phyloP scores from a whole-genome alignment of 2,888 invertebrate species.

The Noctua janthina region DNA sequence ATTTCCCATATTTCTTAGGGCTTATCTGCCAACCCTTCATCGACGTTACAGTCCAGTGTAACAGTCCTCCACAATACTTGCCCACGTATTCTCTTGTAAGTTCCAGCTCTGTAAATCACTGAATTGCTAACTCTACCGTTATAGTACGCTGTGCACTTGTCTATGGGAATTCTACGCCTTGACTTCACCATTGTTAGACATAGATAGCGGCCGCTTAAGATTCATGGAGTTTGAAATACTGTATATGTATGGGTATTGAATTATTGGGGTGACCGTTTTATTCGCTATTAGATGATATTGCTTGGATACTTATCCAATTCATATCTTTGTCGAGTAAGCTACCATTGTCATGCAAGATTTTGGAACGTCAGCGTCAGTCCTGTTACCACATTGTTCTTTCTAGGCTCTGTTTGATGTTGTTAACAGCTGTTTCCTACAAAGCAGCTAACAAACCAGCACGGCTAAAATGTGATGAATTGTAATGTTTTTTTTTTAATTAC shows the following conservation, averaged over 20 bases:
- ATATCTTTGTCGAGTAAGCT: not conserved
- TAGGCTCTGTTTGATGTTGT: no score
- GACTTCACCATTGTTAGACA: slow-evolving; percentile 76
- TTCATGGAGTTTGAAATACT: slow-evolving; percentile 65
- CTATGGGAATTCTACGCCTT: slow-evolving; percentile 83
- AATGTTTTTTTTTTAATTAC: no score
- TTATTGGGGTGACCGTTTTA: slow-evolving; percentile 52
- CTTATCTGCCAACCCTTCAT: not conserved
- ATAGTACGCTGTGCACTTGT: slow-evolving; percentile 84
- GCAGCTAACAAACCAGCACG: no score
- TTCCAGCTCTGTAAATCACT: slow-evolving; percentile 85
- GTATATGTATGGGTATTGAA: slow-evolving; percentile 62
- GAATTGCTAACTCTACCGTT: slow-evolving; percentile 87
- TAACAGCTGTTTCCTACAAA: no score
- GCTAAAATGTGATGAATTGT: no score
- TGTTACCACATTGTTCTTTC: no score
- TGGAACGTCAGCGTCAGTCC: no score
- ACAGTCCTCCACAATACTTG: slow-evolving; percentile 66
- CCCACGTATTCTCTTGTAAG: slow-evolving; percentile 83
- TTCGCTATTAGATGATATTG: slow-evolving; percentile 31
- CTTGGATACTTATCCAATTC: slow-evolving; percentile 13
- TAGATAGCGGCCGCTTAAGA: slow-evolving; percentile 70
- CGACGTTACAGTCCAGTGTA: slow-evolving; percentile 69
- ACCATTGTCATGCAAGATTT: no score
- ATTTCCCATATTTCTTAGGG: not conserved